phyloP scores from a whole-genome alignment of 2,888 invertebrate species.

The Drosophila meridiana region DNA sequence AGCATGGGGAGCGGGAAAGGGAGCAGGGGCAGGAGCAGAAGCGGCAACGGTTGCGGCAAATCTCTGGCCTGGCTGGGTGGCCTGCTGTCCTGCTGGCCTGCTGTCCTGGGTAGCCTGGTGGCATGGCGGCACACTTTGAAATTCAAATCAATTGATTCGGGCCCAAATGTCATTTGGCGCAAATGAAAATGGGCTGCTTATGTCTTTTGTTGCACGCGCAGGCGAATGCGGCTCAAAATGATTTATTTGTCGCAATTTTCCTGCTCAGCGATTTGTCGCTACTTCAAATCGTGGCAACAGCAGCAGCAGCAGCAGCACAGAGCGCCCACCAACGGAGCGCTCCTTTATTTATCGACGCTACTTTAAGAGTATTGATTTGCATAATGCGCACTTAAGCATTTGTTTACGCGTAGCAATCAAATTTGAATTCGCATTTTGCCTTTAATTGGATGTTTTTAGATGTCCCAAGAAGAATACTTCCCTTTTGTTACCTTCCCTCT shows the following conservation, averaged over 20 bases:
- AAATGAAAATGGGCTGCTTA: conserved; percentile 80
- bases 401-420: conserved; percentile 81
- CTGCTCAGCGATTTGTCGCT: conserved; percentile 74
- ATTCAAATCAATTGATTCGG: conserved; percentile 80
- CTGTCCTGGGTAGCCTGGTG: too few relatives aligned
- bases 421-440: conserved; percentile 77
- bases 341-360: conserved; percentile 74
- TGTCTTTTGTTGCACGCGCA: conserved; percentile 73
- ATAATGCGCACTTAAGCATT: conserved; percentile 81
- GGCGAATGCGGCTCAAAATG: conserved; percentile 73
- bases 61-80: not conserved
- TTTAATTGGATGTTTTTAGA: conserved; percentile 78
- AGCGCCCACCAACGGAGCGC: not conserved
- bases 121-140: conserved; percentile 61
- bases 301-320: not conserved
- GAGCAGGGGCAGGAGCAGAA: too few relatives aligned
- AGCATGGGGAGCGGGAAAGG: not conserved
- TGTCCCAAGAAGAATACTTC: conserved; percentile 25
- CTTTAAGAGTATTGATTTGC: conserved; percentile 81
- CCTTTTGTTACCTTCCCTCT: not conserved
- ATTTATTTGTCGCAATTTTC: conserved; percentile 82
- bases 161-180: conserved; percentile 76
- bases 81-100: too few relatives aligned
- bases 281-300: conserved; percentile 27
- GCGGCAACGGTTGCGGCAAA: conserved; percentile 22